Base-by-base conservation (phyloP, 2,888 invertebrate species). In the Drosophila acutilabella region DNA sequence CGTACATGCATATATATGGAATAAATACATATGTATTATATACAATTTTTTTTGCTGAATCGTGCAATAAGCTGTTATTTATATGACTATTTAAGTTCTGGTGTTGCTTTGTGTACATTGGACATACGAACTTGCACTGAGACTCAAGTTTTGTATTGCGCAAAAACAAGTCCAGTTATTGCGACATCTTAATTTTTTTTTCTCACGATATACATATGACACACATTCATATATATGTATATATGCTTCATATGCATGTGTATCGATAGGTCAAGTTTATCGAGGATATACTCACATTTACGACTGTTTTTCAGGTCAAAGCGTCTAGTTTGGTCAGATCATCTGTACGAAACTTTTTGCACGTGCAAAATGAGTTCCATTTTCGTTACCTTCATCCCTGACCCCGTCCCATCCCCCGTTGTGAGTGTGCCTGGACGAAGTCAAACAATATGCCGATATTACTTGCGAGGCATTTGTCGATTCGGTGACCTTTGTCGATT, bases 401-500 rank as follows among this genome's bases (percentile, higher is more conserved):
- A 81, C 73, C 71, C 75, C 23, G 23, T 23, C 23, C 23, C 23
- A 23, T 23, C 23, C 64, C 72, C 80, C 56, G 72, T 71, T 51
- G 47, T 68, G 56, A 72, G 57, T 67, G 44, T 69, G 44, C 71
- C 72, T 61, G 78, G 88, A 50, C 88, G 89, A 36, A 90, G 82
- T 79, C 81, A 89, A 70, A 70, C 84, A 33, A 73, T 91, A 50
- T 92, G 92, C 74, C 91, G 91, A 40, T 92, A 86, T 68, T 92
- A 89, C 71, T 65, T 88, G 62, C 88, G 90, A 33, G 92, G 92
- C 20, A 89, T 90, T 36, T 92, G 92, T 48, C 92, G 92, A 48
- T 92, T 91, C 45, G 92, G 92, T 13, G 87, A 89, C 38, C 77
- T 90, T 64, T 92, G 92, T 50, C 89, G 92, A 14, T 92, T 91